These are phyloP conservation scores for Neoseiulus cucumeris DNA, from an alignment of 1,140 invertebrate species.

Conservation along the genomic window DNA sequence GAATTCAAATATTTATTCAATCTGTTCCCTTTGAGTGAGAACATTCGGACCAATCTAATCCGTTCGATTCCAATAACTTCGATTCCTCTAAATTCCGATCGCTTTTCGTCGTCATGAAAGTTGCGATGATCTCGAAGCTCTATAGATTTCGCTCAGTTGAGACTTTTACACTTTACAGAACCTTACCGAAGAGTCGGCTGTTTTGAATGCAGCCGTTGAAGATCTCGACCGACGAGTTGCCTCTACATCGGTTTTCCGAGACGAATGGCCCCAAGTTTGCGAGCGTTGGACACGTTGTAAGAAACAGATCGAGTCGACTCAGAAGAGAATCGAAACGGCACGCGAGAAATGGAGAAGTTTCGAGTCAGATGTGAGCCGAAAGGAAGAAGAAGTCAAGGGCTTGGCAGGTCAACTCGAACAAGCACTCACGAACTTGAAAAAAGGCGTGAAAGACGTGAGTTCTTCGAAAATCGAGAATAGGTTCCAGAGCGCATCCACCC, in stretches of 20 bases:
- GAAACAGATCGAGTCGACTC: neutral
- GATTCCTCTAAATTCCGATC: neutral
- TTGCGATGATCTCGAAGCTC: too few species aligned
- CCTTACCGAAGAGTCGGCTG: slow-evolving; percentile 11
- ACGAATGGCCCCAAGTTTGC: neutral
- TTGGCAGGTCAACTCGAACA: neutral
- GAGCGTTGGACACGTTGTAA: neutral
- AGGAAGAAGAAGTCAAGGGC: neutral
- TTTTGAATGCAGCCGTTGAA: slow-evolving; percentile 13
- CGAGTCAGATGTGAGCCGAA: neutral
- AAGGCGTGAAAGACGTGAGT: neutral
- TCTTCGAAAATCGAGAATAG: neutral
- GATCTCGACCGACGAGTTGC: neutral
- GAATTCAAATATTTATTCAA: too few species aligned
- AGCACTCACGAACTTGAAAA: neutral
- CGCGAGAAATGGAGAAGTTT: neutral
- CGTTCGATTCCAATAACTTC: neutral
- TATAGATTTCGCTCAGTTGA: too few species aligned
- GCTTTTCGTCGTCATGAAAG: too few species aligned
- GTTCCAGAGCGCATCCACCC: too few species aligned
- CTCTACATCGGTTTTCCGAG: neutral
- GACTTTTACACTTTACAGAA: too few species aligned
- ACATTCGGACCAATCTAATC: neutral
- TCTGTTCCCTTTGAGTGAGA: neutral
- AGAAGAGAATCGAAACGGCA: neutral